Evolutionary conservation across 2,888 invertebrate species (phyloP), one percentile per base, ranked within the genome.

Genomic region (Polyommatus iphigenia): DNA sequence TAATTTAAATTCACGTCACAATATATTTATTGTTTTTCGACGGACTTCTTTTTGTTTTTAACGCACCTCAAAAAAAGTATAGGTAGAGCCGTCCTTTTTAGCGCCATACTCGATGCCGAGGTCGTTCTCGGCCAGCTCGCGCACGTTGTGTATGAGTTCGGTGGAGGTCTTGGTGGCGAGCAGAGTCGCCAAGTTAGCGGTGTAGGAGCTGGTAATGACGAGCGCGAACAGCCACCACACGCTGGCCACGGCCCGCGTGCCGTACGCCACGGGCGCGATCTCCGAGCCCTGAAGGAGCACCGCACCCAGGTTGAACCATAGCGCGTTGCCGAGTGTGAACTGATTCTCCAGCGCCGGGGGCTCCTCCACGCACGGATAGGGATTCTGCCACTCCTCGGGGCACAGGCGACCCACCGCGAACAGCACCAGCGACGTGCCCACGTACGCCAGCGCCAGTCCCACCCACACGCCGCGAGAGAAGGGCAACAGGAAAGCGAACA

Each of bases 401-500:
- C 97, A 97, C 80, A 97, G 91, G 82, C 98, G 95, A 57, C 97
- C 98, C 87, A 98, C 95, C 75, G 97, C 93, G 90, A 97, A 98
- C 85, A 98, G 95, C 82, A 97, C 94, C 81, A 98, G 90, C 32
- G 98, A 97, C 20, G 98, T 97, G 77, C 96, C 95, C 78, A 98
- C 88, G 88, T 97, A 98, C 5, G 98, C 97, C n/a, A 96, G 95
- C 1, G 97, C 96, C 84, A 99, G 95, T 88, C 96, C 97, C 77
- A 97, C 87, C 98, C 98, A 98, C 50, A 98, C 98, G 93, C 93
- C 85, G 78, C 41, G 36, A 71, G 98, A 97, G 87, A 99, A 97
- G 1, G 99, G 99, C 71, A 97, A 96, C 87, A 98, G 95, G 88
- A 99, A 99, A 4, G 98, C 98, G 88, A 99, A 98, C 10, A 98